Evolutionary conservation across 1,140 invertebrate genomes (phyloP).

Genomic region (Lutraria rhynchaena): DNA sequence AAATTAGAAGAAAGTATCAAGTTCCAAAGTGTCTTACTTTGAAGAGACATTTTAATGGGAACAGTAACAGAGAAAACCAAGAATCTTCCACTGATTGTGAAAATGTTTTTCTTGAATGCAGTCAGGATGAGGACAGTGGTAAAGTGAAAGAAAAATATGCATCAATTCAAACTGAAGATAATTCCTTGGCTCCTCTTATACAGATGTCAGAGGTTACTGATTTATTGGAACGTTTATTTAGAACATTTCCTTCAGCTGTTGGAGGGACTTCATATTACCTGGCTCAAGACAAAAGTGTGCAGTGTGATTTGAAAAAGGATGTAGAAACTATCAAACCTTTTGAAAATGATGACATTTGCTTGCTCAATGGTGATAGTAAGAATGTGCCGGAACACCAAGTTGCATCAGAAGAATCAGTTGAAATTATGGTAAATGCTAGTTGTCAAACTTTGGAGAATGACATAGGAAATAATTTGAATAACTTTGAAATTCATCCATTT

Average conservation of each 20-base stretch:
- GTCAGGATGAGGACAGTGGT: background rate
- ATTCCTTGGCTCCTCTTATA: conserved; percentile 65
- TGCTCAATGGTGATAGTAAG: too few relatives aligned
- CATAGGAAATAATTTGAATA: too few relatives aligned
- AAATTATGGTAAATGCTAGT: too few relatives aligned
- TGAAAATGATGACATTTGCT: too few relatives aligned
- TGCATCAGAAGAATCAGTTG: too few relatives aligned
- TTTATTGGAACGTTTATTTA: conserved; percentile 41
- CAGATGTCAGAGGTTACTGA: conserved; percentile 35
- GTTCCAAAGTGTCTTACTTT: conserved; percentile 10
- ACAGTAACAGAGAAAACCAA: conserved; percentile 4
- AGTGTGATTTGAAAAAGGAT: conserved; percentile 55
- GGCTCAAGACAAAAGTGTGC: conserved; percentile 60
- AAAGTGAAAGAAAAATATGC: background rate
- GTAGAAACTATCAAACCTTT: too few relatives aligned
- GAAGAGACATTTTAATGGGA: conserved; percentile 22
- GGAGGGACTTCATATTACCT: conserved; percentile 58
- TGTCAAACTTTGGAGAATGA: too few relatives aligned
- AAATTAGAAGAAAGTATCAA: background rate
- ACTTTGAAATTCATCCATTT: too few relatives aligned
- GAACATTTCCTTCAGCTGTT: conserved; percentile 38
- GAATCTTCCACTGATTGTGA: conserved; percentile 7
- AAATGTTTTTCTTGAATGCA: conserved; percentile 7
- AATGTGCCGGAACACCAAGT: too few relatives aligned
- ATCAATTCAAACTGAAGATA: conserved; percentile 68